Percentiles rank a stretch among this genome's conserved stretches.
Evolutionary conservation across 2,797 vertebrate species (phyloP).

Genomic region (Menidia menidia): DNA sequence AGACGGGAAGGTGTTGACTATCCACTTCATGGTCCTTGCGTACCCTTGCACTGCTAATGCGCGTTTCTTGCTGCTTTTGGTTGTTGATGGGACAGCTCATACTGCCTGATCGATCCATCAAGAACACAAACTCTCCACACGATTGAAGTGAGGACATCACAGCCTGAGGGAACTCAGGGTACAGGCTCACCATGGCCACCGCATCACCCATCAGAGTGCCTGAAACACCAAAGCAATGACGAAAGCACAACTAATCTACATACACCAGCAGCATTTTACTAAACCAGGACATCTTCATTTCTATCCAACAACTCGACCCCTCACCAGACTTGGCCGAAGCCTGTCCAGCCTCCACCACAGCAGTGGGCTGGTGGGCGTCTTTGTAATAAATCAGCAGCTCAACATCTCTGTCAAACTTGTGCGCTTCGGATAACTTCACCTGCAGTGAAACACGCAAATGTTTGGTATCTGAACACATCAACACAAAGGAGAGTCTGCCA

Average conservation of each 20-base stretch:
- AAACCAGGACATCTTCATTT: no score
- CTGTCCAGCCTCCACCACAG: slow-evolving; percentile 82
- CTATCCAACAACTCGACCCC: not conserved
- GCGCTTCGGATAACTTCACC: slow-evolving; percentile 83
- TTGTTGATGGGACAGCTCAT: slow-evolving; percentile 70
- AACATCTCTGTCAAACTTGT: slow-evolving; percentile 86
- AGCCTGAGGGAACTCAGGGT: slow-evolving; percentile 81
- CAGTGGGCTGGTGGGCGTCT: slow-evolving; percentile 81
- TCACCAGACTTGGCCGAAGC: slow-evolving; percentile 74
- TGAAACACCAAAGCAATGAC: slow-evolving; percentile 39
- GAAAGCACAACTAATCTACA: no score
- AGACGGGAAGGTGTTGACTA: not conserved
- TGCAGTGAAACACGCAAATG: slow-evolving; percentile 39
- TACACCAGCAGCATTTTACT: no score
- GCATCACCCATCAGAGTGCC: slow-evolving; percentile 85
- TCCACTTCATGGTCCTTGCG: slow-evolving; percentile 1
- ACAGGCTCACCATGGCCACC: slow-evolving; percentile 87
- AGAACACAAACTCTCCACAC: slow-evolving; percentile 87
- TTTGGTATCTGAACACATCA: not conserved
- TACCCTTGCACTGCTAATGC: slow-evolving; percentile 86
- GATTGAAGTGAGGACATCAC: slow-evolving; percentile 58
- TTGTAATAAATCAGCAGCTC: slow-evolving; percentile 86
- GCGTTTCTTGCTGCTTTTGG: slow-evolving; percentile 3
- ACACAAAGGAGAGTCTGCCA: slow-evolving; percentile 3
- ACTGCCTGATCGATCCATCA: slow-evolving; percentile 88